phyloP scores from a whole-genome alignment of 1,140 invertebrate species.

The Cherax quadricarinatus region DNA sequence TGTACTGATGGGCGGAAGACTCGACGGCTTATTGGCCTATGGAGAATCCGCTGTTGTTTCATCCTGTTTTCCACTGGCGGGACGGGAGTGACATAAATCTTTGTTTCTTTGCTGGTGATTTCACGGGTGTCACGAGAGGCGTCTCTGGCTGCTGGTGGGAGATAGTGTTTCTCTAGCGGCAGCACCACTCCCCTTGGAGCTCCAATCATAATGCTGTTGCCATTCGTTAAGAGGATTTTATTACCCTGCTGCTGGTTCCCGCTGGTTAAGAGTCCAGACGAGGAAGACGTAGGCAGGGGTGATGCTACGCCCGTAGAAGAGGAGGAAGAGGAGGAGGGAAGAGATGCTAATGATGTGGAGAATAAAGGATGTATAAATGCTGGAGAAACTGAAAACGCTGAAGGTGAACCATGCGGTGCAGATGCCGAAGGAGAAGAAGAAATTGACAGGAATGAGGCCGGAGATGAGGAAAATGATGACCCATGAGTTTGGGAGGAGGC shows the following conservation, averaged over 20 bases:
- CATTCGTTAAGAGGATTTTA: background rate
- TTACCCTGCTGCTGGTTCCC: background rate
- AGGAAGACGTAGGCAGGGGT: background rate
- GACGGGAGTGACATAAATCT: slow-evolving; percentile 54
- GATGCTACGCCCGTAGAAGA: no score
- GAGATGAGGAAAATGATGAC: background rate
- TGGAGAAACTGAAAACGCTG: background rate
- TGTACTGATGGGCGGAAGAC: slow-evolving; percentile 32
- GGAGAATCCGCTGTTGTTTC: no score
- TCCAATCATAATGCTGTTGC: background rate
- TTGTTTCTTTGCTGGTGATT: background rate
- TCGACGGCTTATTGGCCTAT: background rate
- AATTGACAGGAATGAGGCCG: background rate
- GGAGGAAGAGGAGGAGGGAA: no score
- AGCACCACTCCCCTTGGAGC: background rate
- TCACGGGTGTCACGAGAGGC: slow-evolving; percentile 25
- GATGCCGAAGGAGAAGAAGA: background rate
- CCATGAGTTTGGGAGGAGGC: background rate
- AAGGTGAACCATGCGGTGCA: background rate
- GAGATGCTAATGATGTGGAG: background rate
- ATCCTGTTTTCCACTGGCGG: background rate
- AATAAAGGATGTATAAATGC: background rate
- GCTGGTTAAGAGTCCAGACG: background rate
- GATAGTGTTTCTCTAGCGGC: slow-evolving; percentile 40
- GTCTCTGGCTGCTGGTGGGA: slow-evolving; percentile 1